Evolutionary conservation across 2,888 invertebrate genomes (phyloP).

Genomic region (Schizaphis graminum): DNA sequence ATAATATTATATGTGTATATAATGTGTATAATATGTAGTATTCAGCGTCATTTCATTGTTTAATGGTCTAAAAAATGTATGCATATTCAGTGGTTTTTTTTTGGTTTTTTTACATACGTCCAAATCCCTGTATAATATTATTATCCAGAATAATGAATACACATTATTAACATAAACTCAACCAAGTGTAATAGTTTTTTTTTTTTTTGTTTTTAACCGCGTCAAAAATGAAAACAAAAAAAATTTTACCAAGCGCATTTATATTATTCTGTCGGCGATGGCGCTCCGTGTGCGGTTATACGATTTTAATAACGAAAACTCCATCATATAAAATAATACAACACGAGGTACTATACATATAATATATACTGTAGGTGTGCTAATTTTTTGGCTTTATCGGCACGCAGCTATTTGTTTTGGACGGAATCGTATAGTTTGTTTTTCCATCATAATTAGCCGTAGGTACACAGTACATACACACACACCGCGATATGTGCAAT

Average conservation of each 20-base stretch:
- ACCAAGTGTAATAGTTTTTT: constrained; percentile 35
- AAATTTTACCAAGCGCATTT: not conserved
- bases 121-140: constrained; percentile 11
- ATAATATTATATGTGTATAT: not conserved
- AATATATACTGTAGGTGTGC: not conserved
- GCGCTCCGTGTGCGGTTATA: not conserved
- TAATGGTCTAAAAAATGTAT: constrained; percentile 45
- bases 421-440: not conserved
- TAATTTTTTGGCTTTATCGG: not conserved
- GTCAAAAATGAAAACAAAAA: not conserved
- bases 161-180: constrained; percentile 32
- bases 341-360: not conserved
- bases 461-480: no score
- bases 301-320: not conserved
- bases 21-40: not conserved
- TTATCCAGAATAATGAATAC: constrained; percentile 36
- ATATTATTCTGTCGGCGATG: not conserved
- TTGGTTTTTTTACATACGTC: constrained; percentile 7
- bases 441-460: not conserved
- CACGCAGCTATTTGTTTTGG: not conserved
- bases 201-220: not conserved
- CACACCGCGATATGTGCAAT: not conserved
- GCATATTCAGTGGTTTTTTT: constrained; percentile 46
- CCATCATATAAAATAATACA: not conserved
- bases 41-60: constrained; percentile 35